Evolutionary conservation across 2,797 vertebrate species (phyloP).

Genomic region (Macrochelys suwanniensis): DNA sequence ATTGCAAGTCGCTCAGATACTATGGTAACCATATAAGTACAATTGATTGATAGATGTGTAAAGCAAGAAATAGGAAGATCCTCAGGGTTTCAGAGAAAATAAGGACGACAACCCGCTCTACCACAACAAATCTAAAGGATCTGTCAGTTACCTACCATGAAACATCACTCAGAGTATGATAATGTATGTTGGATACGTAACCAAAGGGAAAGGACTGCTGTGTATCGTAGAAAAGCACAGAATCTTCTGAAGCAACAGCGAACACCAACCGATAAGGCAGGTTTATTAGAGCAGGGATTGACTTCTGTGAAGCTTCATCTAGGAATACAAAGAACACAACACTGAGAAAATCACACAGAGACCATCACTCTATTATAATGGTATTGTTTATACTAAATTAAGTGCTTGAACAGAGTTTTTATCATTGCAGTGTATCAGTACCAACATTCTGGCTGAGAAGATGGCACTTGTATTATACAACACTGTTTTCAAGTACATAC

Average conservation of each 20-base stretch:
- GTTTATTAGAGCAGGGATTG: conserved; percentile 77
- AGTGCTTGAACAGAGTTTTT: background rate
- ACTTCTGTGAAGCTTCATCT: conserved; percentile 82
- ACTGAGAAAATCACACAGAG: background rate
- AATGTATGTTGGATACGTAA: conserved; percentile 95
- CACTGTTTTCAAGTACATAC: background rate
- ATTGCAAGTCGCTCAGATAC: background rate
- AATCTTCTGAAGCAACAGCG: conserved; percentile 96
- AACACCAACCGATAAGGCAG: conserved; percentile 96
- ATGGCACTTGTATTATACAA: rapidly evolving
- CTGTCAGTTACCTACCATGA: conserved; percentile 87
- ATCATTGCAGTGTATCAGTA: background rate
- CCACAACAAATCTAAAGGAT: background rate
- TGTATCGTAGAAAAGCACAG: conserved; percentile 94
- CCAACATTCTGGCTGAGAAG: background rate
- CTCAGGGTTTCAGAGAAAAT: background rate
- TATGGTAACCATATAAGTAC: rapidly evolving
- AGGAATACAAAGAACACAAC: conserved; percentile 37
- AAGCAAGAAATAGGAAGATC: background rate
- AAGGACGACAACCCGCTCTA: background rate
- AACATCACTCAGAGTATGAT: conserved; percentile 97
- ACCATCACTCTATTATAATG: background rate
- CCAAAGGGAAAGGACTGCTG: conserved; percentile 95
- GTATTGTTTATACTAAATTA: background rate
- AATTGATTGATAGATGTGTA: background rate